These are phyloP conservation scores for Narcine bancroftii DNA, from an alignment of 2,113 vertebrate species.

Conservation along the genomic window DNA sequence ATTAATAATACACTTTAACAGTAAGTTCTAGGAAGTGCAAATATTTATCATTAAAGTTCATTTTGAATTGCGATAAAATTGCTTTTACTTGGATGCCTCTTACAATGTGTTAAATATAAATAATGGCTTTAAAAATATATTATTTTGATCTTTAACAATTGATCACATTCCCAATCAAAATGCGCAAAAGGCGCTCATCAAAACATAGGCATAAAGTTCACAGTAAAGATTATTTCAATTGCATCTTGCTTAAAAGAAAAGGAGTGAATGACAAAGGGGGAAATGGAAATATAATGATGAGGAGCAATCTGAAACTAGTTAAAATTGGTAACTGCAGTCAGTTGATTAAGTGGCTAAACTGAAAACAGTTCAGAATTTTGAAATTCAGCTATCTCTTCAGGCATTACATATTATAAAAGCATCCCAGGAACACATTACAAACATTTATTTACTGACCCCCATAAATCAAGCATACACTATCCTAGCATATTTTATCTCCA, in stretches of 20 bases:
- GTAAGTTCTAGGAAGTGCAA: not conserved
- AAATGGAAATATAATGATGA: not conserved
- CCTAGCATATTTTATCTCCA: slow-evolving; percentile 43
- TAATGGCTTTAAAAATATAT: not conserved
- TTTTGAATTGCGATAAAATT: not conserved
- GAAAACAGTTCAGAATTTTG: slow-evolving; percentile 28
- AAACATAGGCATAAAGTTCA: not conserved
- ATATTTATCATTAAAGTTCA: not conserved
- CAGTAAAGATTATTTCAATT: not conserved
- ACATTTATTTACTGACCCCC: slow-evolving; percentile 51
- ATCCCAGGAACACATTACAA: slow-evolving; percentile 29
- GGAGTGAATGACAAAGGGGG: not conserved
- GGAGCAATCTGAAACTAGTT: not conserved
- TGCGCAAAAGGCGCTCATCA: not conserved
- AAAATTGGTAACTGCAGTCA: not conserved
- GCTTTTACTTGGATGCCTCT: not conserved
- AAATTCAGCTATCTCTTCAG: slow-evolving; percentile 4
- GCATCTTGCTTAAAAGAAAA: not conserved
- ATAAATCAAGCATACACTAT: slow-evolving; percentile 52
- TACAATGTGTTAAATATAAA: not conserved
- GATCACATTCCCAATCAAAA: not conserved
- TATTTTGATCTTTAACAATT: not conserved
- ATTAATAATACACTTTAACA: not conserved
- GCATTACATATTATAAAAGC: not conserved
- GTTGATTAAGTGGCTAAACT: not conserved